A percentile compares a stretch with the other conserved stretches of the same genome.
These are phyloP conservation scores for Nothura maculosa DNA, from an alignment of 2,797 vertebrate species.

Conservation along the genomic window DNA sequence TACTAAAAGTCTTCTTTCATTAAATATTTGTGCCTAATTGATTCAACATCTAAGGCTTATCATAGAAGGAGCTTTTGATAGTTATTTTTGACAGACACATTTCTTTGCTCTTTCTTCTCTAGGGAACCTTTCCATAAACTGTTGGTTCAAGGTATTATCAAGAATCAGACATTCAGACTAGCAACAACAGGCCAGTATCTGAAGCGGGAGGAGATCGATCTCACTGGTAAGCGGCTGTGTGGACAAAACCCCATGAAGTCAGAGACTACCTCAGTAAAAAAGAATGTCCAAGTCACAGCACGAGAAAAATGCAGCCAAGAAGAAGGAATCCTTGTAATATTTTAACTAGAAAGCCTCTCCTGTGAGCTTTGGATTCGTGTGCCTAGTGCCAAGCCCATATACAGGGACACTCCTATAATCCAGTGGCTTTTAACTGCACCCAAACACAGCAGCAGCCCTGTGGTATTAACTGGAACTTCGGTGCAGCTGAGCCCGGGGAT, in stretches of 20 bases:
- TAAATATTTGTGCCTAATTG: not conserved
- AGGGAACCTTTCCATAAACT: slow-evolving; percentile 97
- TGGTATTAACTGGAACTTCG: not conserved
- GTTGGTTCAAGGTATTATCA: slow-evolving; percentile 96
- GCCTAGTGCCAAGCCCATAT: not conserved
- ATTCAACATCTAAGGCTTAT: not conserved
- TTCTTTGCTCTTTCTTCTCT: slow-evolving; percentile 24
- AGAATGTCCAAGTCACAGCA: not conserved
- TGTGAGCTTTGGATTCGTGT: not conserved
- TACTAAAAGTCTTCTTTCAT: slow-evolving; percentile 23
- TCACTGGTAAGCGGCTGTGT: slow-evolving; percentile 86
- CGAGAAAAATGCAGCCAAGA: not conserved
- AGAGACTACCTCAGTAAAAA: not conserved
- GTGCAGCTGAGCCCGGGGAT: not conserved
- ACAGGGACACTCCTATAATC: not conserved
- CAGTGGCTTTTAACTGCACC: not conserved
- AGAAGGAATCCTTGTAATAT: not conserved
- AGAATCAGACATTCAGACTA: slow-evolving; percentile 92
- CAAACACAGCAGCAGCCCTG: not conserved
- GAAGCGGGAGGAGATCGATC: slow-evolving; percentile 90
- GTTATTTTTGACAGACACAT: not conserved
- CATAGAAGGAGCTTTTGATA: not conserved
- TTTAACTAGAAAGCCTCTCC: not conserved
- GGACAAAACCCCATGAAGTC: not conserved
- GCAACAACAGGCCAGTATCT: slow-evolving; percentile 89